A percentile compares a stretch with the other conserved stretches of the same genome.
These are phyloP conservation scores for Megalurothrips usitatus DNA, from an alignment of 2,888 invertebrate species.

Conservation along the genomic window DNA sequence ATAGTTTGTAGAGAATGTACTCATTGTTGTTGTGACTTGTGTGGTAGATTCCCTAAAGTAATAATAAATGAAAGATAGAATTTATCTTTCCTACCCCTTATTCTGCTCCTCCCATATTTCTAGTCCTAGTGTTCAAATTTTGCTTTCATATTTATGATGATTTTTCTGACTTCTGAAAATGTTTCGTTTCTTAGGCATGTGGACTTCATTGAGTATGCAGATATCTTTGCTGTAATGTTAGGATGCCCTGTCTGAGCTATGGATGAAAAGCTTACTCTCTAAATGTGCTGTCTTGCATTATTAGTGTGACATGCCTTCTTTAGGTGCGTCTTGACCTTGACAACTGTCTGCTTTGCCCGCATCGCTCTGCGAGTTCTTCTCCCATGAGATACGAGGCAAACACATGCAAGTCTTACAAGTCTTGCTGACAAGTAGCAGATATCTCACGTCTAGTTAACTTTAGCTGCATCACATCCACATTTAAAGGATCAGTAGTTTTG, in stretches of 20 bases:
- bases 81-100: background rate
- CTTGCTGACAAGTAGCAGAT: constrained; percentile 27
- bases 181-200: no score
- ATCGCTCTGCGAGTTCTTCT: constrained; percentile 29
- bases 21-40: no score
- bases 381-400: background rate
- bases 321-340: constrained; percentile 16
- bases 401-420: constrained; percentile 21
- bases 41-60: no score
- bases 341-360: constrained; percentile 22
- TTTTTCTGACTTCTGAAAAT: no score
- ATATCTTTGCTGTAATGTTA: no score
- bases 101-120: background rate
- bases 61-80: no score
- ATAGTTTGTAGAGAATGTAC: background rate
- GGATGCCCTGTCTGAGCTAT: no score
- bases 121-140: background rate
- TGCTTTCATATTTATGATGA: no score
- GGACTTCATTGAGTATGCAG: no score
- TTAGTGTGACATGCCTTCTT: background rate
- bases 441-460: constrained; percentile 3
- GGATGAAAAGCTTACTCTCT: background rate
- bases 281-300: background rate
- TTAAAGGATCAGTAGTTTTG: background rate
- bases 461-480: background rate